phyloP scores from a whole-genome alignment of 1,140 invertebrate genomes.

The Heliconius hewitsoni region DNA sequence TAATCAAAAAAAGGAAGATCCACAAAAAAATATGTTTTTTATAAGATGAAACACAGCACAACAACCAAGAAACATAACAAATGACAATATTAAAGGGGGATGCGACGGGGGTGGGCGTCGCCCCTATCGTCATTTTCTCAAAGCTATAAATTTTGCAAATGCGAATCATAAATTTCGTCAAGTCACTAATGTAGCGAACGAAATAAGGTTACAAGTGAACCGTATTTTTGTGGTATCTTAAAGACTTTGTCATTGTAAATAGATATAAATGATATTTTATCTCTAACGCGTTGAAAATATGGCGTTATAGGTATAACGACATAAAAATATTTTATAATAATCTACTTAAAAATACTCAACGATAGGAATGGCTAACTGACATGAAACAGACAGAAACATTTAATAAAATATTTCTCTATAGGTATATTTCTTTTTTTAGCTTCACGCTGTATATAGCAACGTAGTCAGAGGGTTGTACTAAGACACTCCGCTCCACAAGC shows the following conservation, averaged over 20 bases:
- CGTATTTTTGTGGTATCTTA: slow-evolving; percentile 27
- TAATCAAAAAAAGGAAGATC: neutral
- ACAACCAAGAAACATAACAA: slow-evolving; percentile 25
- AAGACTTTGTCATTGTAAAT: slow-evolving; percentile 22
- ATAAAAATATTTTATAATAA: neutral
- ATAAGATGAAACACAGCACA: slow-evolving; percentile 12
- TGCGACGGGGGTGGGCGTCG: slow-evolving; percentile 15
- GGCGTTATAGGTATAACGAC: too few relatives aligned
- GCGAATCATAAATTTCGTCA: slow-evolving; percentile 68
- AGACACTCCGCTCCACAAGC: too few relatives aligned
- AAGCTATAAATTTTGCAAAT: slow-evolving; percentile 67
- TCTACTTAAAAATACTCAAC: neutral
- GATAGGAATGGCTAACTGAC: too few relatives aligned
- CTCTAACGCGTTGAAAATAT: neutral
- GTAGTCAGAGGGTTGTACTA: too few relatives aligned
- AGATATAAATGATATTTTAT: slow-evolving; percentile 13
- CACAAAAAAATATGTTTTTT: neutral
- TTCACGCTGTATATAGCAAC: too few relatives aligned
- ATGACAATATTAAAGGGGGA: slow-evolving; percentile 37
- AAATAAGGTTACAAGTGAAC: slow-evolving; percentile 34
- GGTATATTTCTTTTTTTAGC: too few relatives aligned
- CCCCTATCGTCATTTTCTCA: slow-evolving; percentile 50
- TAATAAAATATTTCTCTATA: too few relatives aligned
- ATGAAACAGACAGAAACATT: too few relatives aligned
- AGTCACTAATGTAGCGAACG: slow-evolving; percentile 60